phyloP scores from a whole-genome alignment of 2,888 invertebrate species.

The Dioctria rufipes region DNA sequence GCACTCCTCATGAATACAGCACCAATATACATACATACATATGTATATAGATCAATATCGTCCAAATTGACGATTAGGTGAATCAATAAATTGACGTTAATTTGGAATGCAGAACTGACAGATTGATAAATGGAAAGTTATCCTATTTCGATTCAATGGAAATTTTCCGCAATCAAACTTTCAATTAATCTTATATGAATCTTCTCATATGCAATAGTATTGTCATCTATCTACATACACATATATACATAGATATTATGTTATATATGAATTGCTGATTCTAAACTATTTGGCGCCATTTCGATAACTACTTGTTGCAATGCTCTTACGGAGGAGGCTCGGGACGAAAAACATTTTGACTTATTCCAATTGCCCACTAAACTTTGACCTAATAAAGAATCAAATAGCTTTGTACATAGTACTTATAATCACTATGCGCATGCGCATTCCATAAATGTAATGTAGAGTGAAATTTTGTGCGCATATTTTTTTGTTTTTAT shows the following conservation, averaged over 20 bases:
- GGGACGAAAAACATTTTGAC: neutral
- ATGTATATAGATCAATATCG: neutral
- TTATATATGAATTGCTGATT: slow-evolving; percentile 2
- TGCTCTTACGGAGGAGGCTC: neutral
- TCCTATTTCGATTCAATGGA: slow-evolving; percentile 32
- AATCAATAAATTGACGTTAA: slow-evolving; percentile 11
- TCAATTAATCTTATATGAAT: slow-evolving; percentile 21
- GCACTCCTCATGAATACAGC: neutral
- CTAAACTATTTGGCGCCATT: slow-evolving; percentile 35
- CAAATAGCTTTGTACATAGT: neutral
- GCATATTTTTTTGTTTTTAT: neutral
- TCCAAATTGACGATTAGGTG: slow-evolving; percentile 8
- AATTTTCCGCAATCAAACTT: slow-evolving; percentile 48
- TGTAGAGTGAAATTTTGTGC: neutral
- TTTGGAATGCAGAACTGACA: slow-evolving; percentile 32
- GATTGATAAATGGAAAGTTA: slow-evolving; percentile 41
- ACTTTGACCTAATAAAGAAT: neutral
- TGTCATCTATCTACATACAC: slow-evolving; percentile 9
- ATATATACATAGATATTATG: no score
- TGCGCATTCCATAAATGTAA: neutral
- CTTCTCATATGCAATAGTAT: slow-evolving; percentile 11
- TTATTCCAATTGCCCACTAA: neutral
- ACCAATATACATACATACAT: no score
- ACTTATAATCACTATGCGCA: neutral
- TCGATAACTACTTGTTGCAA: slow-evolving; percentile 8